Conservation (phyloP, 2,113 vertebrate species). For the Eolophus roseicapilla region DNA sequence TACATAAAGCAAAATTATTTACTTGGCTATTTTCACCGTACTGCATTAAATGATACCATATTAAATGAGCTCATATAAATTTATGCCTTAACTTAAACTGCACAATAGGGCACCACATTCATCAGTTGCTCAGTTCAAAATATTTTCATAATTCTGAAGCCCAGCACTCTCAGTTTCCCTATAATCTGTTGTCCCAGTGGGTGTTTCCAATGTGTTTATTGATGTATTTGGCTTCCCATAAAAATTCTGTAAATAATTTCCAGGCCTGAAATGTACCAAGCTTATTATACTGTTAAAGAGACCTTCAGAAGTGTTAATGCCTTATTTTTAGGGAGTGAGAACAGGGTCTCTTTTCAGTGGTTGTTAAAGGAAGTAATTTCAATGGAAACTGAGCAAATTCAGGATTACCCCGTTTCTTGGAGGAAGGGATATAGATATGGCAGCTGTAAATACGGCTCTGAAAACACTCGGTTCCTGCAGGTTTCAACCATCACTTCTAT, state of each 20-base stretch:
- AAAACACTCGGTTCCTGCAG: background rate
- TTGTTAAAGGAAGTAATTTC: background rate
- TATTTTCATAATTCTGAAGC: background rate
- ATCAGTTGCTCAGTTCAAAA: background rate
- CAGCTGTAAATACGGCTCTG: background rate
- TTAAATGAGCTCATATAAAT: background rate
- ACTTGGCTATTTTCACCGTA: background rate
- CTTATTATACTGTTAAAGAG: background rate
- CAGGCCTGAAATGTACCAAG: background rate
- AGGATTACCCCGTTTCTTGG: background rate
- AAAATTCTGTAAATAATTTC: conserved; percentile 18
- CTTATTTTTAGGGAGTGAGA: background rate
- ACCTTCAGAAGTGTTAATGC: background rate
- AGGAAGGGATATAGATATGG: background rate
- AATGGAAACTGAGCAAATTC: background rate
- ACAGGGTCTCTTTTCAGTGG: background rate
- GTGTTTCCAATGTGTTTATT: background rate
- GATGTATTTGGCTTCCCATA: background rate
- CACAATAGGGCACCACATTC: background rate
- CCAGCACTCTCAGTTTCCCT: background rate
- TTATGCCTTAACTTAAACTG: background rate
- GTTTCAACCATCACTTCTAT: background rate
- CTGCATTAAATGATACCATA: background rate
- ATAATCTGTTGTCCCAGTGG: background rate
- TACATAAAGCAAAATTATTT: background rate